Percentiles rank a stretch among this genome's conserved stretches.
Evolutionary conservation across 2,888 invertebrate species (phyloP).

Genomic region (Adineta ricciae): DNA sequence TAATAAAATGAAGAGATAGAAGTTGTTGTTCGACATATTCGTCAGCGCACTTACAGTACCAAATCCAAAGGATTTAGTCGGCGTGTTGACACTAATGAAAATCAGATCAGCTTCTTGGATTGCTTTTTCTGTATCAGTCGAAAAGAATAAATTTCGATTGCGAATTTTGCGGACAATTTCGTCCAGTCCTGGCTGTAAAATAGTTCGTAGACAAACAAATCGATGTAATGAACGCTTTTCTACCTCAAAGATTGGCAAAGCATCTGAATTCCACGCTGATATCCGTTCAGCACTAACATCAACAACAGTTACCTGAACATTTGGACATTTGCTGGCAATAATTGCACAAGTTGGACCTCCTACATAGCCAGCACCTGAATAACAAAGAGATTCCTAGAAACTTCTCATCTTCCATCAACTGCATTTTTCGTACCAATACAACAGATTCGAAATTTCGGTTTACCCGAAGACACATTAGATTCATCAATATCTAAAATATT

Average conservation of each 20-base stretch:
- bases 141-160: slow-evolving; percentile 82
- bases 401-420: not conserved
- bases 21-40: too few relatives aligned
- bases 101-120: slow-evolving; percentile 87
- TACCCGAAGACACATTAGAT: not conserved
- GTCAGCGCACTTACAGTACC: slow-evolving; percentile 52
- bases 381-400: slow-evolving; percentile 40
- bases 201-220: not conserved
- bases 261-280: slow-evolving; percentile 94
- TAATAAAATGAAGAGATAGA: slow-evolving; percentile 43
- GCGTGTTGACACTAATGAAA: slow-evolving; percentile 97
- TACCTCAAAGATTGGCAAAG: slow-evolving; percentile 86
- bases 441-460: not conserved
- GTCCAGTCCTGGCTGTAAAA: slow-evolving; percentile 67
- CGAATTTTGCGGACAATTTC: slow-evolving; percentile 78
- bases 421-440: not conserved
- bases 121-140: slow-evolving; percentile 74
- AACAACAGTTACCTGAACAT: slow-evolving; percentile 84
- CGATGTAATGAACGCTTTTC: too few relatives aligned
- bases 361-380: slow-evolving; percentile 90
- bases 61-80: slow-evolving; percentile 89
- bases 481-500: not conserved
- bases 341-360: slow-evolving; percentile 97
- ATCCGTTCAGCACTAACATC: slow-evolving; percentile 83
- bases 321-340: slow-evolving; percentile 87